Percentiles rank a stretch among this genome's conserved stretches.
phyloP scores from a whole-genome alignment of 2,888 invertebrate genomes.

The Andrena camellia region DNA sequence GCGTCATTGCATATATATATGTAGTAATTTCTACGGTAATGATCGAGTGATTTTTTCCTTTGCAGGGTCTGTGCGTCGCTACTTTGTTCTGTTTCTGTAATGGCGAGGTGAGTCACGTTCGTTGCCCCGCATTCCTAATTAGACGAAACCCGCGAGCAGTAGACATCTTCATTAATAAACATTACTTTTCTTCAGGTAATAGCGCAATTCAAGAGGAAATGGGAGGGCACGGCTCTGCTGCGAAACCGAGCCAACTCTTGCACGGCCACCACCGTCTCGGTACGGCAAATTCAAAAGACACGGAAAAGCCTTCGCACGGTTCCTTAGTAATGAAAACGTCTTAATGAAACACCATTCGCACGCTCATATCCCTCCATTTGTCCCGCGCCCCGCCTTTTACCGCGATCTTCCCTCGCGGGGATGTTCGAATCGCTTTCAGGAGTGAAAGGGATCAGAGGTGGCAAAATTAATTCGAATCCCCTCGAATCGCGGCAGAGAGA shows the following conservation, averaged over 20 bases:
- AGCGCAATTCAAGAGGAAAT: conserved; percentile 93
- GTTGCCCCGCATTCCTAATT: neutral
- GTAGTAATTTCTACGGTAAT: neutral
- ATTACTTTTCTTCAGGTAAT: conserved; percentile 86
- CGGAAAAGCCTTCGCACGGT: conserved; percentile 18
- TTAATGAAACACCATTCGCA: conserved; percentile 13
- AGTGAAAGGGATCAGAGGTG: neutral
- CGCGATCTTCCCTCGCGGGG: neutral
- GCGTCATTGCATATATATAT: neutral
- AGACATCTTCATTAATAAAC: conserved; percentile 17
- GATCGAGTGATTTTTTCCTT: conserved; percentile 64
- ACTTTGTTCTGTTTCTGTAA: conserved; percentile 97
- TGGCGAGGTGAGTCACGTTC: conserved; percentile 92
- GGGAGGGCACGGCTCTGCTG: conserved; percentile 90
- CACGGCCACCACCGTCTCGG: conserved; percentile 95
- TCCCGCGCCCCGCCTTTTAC: neutral
- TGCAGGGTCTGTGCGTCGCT: conserved; percentile 96
- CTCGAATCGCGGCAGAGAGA: no score
- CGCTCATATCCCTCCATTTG: neutral
- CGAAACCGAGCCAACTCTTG: conserved; percentile 93
- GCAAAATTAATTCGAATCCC: no score
- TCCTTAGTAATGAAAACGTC: conserved; percentile 10
- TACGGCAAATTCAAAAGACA: conserved; percentile 86
- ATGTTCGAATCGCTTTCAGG: no score
- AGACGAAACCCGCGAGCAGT: neutral